phyloP scores from a whole-genome alignment of 2,113 vertebrate species.

The Ophthalmotilapia sp. region DNA sequence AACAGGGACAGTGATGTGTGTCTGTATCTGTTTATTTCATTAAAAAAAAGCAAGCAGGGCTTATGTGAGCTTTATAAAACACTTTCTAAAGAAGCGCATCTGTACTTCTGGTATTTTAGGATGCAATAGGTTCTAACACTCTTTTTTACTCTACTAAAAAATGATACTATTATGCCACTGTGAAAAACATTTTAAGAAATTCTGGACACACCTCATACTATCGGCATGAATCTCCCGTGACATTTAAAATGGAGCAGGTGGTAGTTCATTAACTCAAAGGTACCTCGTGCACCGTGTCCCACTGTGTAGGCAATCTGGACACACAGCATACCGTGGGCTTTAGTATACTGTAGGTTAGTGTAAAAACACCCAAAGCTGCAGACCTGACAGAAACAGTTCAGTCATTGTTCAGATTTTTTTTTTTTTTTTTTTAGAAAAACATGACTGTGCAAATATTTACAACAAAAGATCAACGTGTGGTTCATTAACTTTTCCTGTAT shows the following conservation, averaged over 20 bases:
- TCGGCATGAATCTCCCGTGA: not conserved
- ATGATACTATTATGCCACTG: not conserved
- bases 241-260: constrained; percentile 47
- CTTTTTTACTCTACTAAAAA: not conserved
- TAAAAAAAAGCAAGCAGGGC: not conserved
- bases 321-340: constrained; percentile 1
- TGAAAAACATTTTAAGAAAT: not conserved
- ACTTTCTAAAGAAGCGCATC: not conserved
- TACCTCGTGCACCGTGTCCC: constrained; percentile 32
- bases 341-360: not conserved
- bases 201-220: not conserved
- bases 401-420: not conserved
- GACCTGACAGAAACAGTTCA: constrained; percentile 22
- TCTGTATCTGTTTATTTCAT: constrained; percentile 4
- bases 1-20: not conserved
- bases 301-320: constrained; percentile 48
- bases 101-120: not conserved
- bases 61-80: not conserved
- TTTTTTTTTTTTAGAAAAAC: constrained; percentile 1
- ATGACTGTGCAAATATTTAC: constrained; percentile 52
- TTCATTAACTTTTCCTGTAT: constrained; percentile 49
- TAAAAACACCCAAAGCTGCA: constrained; percentile 10
- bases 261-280: constrained; percentile 53
- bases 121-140: not conserved
- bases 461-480: constrained; percentile 44